Base-by-base conservation (phyloP, 2,113 vertebrate species). In the Strigops habroptila region DNA sequence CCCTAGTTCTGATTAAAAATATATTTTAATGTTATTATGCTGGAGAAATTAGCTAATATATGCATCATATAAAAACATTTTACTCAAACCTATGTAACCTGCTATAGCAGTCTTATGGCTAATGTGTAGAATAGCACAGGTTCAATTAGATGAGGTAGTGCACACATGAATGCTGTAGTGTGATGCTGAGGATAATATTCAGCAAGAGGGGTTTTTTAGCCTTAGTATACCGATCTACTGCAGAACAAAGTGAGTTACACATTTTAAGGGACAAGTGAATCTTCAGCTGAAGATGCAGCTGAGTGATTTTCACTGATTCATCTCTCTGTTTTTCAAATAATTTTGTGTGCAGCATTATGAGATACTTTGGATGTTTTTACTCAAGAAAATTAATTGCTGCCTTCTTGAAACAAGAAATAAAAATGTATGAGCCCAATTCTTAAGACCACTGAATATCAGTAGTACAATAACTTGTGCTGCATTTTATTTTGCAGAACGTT, bases 21-120 rank as follows among this genome's bases (percentile, higher is more conserved):
- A 95, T 98, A 97, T 98, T 98, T 97, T 98, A 97, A 97, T 97
- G 94, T 97, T 98, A 95, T 97, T 98, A 93, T 93, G 95, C 93
- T 95, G 95, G 91, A 96, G 95, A 97, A 98, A 97, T 97, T 91
- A 97, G 91, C 91, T 96, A 96, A 97, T 97, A 97, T 97, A 96
- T 97, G 95, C 91, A 91, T 96, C 93, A 82, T 95, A 97, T 97
- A 97, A 97, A 97, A 97, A 92, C 85, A 93, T 86, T 98, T 97
- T 96, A 90, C 75, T 94, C 93, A 97, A 97, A 97, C 94, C 95
- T 94, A 78, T 96, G 96, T 97, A 98, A 97, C 87, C 91, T 95
- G 88, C 80, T 95, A 5, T 82, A 93, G 85, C 91, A 18, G 94
- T 93, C 94, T 95, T 90, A 39, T 24, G 53, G 88, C 65, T 96